Conservation (phyloP, 2,888 invertebrate genomes). For the Mesoligia furuncula region DNA sequence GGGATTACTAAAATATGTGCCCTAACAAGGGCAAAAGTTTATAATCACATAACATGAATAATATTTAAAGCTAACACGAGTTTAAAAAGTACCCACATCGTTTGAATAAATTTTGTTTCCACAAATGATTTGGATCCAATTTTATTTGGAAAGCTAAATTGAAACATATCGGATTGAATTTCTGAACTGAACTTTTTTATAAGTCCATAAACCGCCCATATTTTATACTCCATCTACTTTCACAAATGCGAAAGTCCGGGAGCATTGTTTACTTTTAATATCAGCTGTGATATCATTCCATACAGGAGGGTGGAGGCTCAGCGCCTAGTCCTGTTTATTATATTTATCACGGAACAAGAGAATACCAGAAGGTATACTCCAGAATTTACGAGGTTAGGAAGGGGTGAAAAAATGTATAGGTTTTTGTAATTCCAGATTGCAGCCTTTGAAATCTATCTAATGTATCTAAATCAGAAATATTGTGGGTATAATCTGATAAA, state of each 20-base stretch:
- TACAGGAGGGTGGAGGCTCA: slow-evolving; percentile 58
- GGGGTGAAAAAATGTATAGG: background rate
- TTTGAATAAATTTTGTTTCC: slow-evolving; percentile 15
- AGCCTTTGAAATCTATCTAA: no score
- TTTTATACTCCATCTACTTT: slow-evolving; percentile 63
- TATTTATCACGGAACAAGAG: slow-evolving; percentile 56
- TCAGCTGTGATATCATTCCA: slow-evolving; percentile 63
- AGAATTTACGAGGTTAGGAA: background rate
- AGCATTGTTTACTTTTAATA: slow-evolving; percentile 77
- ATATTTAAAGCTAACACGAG: background rate
- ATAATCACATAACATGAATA: background rate
- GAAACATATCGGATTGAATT: slow-evolving; percentile 59
- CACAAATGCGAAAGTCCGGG: slow-evolving; percentile 67
- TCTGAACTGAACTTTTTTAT: slow-evolving; percentile 55
- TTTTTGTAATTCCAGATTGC: background rate
- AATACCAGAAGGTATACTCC: slow-evolving; percentile 43
- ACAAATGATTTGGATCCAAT: slow-evolving; percentile 36
- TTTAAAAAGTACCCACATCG: background rate
- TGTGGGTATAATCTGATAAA: background rate
- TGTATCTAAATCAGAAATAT: background rate
- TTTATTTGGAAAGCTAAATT: slow-evolving; percentile 58
- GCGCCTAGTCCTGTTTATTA: slow-evolving; percentile 70
- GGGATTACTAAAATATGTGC: background rate
- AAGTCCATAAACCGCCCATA: slow-evolving; percentile 58
- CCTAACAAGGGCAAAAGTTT: background rate